These are phyloP conservation scores for Catagonus wagneri DNA, from an alignment of 2,113 vertebrate species.

Conservation along the genomic window DNA sequence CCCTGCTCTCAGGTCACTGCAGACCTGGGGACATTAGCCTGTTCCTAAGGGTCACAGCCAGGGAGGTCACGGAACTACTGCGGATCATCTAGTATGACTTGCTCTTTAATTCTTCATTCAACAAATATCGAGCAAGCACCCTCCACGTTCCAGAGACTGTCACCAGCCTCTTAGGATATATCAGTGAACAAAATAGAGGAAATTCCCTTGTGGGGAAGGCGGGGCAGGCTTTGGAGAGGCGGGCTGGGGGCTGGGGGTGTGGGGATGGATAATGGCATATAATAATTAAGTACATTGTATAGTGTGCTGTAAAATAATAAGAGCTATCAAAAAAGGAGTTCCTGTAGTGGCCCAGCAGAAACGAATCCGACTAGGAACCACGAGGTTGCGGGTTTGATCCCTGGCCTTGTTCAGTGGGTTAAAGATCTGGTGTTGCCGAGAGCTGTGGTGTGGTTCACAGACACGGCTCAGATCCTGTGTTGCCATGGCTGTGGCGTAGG, in stretches of 20 bases:
- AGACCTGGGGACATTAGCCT: neutral
- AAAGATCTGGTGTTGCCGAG: no score
- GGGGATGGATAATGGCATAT: neutral
- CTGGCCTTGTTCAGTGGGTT: no score
- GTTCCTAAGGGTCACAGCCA: neutral
- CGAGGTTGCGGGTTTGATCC: no score
- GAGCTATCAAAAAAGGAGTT: neutral
- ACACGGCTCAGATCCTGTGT: no score
- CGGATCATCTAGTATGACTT: neutral
- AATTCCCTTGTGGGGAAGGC: neutral
- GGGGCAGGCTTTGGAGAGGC: neutral
- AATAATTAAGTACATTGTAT: neutral
- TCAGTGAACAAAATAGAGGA: neutral
- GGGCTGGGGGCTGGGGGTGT: neutral
- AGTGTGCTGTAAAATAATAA: neutral
- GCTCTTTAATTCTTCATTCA: conserved; percentile 10
- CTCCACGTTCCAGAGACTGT: neutral
- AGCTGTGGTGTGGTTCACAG: no score
- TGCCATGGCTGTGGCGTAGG: no score
- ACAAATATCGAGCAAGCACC: conserved; percentile 10
- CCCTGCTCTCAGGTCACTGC: neutral
- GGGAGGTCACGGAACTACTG: neutral
- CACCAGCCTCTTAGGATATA: neutral
- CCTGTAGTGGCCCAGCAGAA: no score
- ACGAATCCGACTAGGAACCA: no score